Base-by-base conservation (phyloP, 2,113 vertebrate species). In the Microtus montanus region DNA sequence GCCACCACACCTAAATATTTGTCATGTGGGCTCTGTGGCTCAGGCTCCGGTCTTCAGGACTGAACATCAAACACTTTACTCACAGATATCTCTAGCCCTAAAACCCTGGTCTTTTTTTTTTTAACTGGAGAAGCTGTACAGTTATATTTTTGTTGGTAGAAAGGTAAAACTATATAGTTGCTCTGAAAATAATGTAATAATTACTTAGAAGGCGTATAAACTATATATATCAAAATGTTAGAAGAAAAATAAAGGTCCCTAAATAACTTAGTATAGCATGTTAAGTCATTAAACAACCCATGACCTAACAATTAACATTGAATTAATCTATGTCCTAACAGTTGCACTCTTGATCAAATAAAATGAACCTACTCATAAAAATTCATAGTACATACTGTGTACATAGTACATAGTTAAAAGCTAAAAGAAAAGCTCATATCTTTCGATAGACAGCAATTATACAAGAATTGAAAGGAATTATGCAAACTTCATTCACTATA, bases 141-240 rank as follows among this genome's bases (percentile, higher is more conserved):
- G 13, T 12, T 90, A 30, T 52, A 58, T 52, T 14, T n/a, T 61
- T 92, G 52, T 52, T 78, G 22, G 5, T 68, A 28, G 63, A 0
- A 73, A 68, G 63, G 38, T 71, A 49, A 95, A 87, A 92, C 74
- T 22, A 22, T 73, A 68, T 10, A 41, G 20, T n/a, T 26, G 66
- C 15, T 92, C 63, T 86, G 47, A 96, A 95, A 95, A 83, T 17
- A 93, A 35, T 77, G 35, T 91, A 66, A 4, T 35, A 73, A 80
- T 95, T 93, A 74, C 9, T 82, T 92, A 28, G 54, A 87, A 79
- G 13, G 41, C 3, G 33, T 30, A 44, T 84, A 84, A 41, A 84
- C 58, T 54, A 79, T 13, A 9, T 12, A 82, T 61, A 38, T 38
- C 4, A 38, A 54, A 9, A 61, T 82, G 13, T 82, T 82, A 82